Evolutionary conservation across 1,140 invertebrate species (phyloP).

Genomic region (Nephotettix cincticeps): DNA sequence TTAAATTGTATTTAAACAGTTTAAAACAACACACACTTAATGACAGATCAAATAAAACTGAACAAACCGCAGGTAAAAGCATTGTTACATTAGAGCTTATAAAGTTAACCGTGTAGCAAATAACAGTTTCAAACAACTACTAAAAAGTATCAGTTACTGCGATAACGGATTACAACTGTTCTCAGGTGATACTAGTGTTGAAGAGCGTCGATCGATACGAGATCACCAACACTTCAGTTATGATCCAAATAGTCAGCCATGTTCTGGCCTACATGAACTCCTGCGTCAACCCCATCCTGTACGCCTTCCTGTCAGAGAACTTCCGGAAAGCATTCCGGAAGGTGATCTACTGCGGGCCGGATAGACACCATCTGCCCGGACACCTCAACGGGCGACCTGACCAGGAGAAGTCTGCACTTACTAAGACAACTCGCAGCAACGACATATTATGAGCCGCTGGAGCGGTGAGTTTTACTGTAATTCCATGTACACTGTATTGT

Average conservation of each 20-base stretch:
- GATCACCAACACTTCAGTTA: constrained; percentile 61
- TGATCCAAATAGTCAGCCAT: constrained; percentile 80
- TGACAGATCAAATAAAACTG: too few relatives aligned
- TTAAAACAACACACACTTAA: too few relatives aligned
- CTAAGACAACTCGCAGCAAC: constrained; percentile 39
- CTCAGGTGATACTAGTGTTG: constrained; percentile 73
- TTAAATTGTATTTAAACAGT: too few relatives aligned
- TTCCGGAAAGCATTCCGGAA: constrained; percentile 82
- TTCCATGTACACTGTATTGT: background rate
- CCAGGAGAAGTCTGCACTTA: constrained; percentile 39
- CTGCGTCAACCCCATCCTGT: constrained; percentile 94
- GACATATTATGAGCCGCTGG: constrained; percentile 35
- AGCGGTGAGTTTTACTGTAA: constrained; percentile 23
- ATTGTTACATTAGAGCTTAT: too few relatives aligned
- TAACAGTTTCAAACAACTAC: too few relatives aligned
- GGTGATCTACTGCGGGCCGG: constrained; percentile 54
- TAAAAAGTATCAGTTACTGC: too few relatives aligned
- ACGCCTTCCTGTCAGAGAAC: constrained; percentile 87
- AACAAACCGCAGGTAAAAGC: too few relatives aligned
- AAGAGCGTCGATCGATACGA: constrained; percentile 73
- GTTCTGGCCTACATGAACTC: constrained; percentile 95
- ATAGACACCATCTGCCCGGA: constrained; percentile 43
- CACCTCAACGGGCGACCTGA: constrained; percentile 38
- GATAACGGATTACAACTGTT: constrained; percentile 36
- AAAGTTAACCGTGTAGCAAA: too few relatives aligned